Evolutionary conservation across 2,797 vertebrate genomes (phyloP), one percentile per base, ranked within the genome.

Genomic region (Leptatherina wallacei): DNA sequence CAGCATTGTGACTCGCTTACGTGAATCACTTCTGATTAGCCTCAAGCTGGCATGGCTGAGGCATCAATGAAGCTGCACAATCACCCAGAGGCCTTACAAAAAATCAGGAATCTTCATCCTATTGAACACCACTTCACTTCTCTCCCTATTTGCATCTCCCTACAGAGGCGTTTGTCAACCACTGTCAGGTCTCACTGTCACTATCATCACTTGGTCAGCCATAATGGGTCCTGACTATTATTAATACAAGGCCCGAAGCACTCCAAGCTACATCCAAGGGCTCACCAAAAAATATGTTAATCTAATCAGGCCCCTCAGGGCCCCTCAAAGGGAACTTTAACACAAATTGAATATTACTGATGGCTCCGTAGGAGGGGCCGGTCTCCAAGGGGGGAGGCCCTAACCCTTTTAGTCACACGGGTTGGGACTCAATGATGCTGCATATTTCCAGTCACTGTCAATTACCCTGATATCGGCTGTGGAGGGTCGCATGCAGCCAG

Each of bases 381-480:
- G 78, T 82, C 89, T 91, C 78, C 86, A 90, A 94, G 86, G 84
- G 85, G 83, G 91, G 84, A 86, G 86, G 84, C 89, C 88, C 91
- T 94, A 94, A 94, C 93, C 91, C 93, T 91, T 90, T 95, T 94
- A 95, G 94, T 95, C 94, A 94, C 94, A 94, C 92, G 85, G 92
- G 89, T 88, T 82, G 85, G 75, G 84, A 82, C 88, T 95, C 92
- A 93, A 92, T 94, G 89, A 93, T 89, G 89, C 91, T 88, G 92
- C 92, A 95, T 95, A 94, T 95, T 94, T 94, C 91, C 92, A 94
- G 94, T 95, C 94, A 94, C 85, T 94, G 93, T 91, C 91, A 92
- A 94, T 95, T 94, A 95, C 90, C 86, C 84, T 91, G 94, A 94
- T 85, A 91, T 90, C 88, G 71, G 91, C 92, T 92, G 90, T 94